Evolutionary conservation across 2,113 vertebrate genomes (phyloP).

Genomic region (Oreochromis aureus): DNA sequence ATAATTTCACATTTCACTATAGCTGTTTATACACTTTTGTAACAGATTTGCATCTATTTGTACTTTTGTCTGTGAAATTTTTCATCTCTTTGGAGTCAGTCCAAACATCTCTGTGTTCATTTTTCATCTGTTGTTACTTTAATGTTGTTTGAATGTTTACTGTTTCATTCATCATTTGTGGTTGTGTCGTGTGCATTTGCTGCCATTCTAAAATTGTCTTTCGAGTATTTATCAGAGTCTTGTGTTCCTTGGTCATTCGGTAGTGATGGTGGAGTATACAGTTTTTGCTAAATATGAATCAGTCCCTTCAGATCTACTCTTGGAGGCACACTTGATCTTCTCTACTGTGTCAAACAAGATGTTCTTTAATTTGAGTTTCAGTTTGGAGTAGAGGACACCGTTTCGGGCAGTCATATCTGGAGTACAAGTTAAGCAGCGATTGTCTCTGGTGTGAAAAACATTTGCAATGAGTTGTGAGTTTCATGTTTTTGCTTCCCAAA

Average conservation of each 20-base stretch:
- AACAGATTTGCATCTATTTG: not conserved
- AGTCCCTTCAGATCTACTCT: not conserved
- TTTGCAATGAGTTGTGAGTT: not conserved
- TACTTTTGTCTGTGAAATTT: not conserved
- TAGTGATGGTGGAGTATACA: not conserved
- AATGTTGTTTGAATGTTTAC: not conserved
- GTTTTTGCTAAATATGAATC: not conserved
- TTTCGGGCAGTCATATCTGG: not conserved
- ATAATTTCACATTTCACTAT: too few relatives aligned
- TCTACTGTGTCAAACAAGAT: not conserved
- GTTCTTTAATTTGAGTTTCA: not conserved
- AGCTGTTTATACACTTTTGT: not conserved
- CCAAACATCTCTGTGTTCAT: not conserved
- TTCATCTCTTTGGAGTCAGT: not conserved
- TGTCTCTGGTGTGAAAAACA: not conserved
- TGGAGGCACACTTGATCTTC: not conserved
- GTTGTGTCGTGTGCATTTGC: not conserved
- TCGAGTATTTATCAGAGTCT: not conserved
- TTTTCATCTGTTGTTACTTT: not conserved
- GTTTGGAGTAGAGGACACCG: not conserved
- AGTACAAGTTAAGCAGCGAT: not conserved
- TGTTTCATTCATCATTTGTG: not conserved
- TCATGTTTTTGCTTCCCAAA: not conserved
- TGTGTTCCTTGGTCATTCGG: not conserved
- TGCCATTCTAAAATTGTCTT: not conserved